Base-by-base conservation (phyloP, 2,113 vertebrate genomes). In the Sorex araneus region DNA sequence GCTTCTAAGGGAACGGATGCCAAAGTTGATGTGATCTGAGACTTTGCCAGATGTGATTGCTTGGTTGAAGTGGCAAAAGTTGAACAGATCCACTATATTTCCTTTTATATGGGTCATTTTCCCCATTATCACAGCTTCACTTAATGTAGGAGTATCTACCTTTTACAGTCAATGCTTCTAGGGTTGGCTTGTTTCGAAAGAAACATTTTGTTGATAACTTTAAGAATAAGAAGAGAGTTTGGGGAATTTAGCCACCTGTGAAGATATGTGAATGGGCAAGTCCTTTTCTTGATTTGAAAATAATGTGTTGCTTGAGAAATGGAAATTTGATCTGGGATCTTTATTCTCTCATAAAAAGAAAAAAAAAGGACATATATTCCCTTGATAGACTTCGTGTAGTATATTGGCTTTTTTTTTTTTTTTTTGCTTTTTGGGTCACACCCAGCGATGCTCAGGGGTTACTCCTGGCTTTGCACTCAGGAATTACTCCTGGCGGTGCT, bases 181-280 rank as follows among this genome's bases (percentile, higher is more conserved):
- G 6, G 36, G 50, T 76, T 91, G 67, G 8, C 54, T 83, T 21
- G 8, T 66, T 93, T 91, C 50, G 43, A 71, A 81, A 69, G 13
- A 23, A 80, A 85, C 67, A 83, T 75, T 95, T 87, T 80, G 36
- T 64, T 94, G 63, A 74, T 63, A 50, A 50, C 43, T 71, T 86
- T 47, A 70, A 74, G 8, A 27, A 34, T 63, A 77, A 67, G 43
- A 5, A 30, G 57, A 91, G 0, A 28, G 16, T 40, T 32, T 87
- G 83, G 89, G 73, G 8, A 93, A 84, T 70, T 77, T 28, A 70
- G 54, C 40, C 27, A 69, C 30, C 40, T 16, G 28, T 19, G 28
- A 71, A 34, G 77, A 45, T 75, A 43, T 21, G 34, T 43, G 76
- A 30, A 7, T 9, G 18, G 11, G 4, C 10, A 64, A 32, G 50